Evolutionary conservation across 2,797 vertebrate genomes (phyloP), one percentile per base, ranked within the genome.

Genomic region (Chromis chromis): DNA sequence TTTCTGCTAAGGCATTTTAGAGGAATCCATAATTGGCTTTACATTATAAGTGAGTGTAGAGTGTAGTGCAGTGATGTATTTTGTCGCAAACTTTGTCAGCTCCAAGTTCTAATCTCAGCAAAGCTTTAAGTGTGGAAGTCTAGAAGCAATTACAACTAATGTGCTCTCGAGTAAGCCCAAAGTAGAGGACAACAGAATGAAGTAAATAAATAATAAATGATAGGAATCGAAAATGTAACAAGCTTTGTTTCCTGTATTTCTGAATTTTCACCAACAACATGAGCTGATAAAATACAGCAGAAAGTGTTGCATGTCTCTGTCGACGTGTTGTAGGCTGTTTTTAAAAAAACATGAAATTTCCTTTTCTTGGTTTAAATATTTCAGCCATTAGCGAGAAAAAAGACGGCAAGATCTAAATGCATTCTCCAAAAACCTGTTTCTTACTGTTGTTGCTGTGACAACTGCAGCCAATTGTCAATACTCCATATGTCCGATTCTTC

Each of bases 1-100:
- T 42, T 19, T 64, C 19, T 64, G 14, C 24, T n/a, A 52, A 61
- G 49, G 54, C 17, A 39, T 69, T 57, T 78, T 12, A 42, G 50
- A 54, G 17, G 24, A 46, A 57, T 48, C 48, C 53, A 39, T 57
- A 36, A 57, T 65, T 65, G 53, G 12, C 39, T 49, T 72, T 55
- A 52, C 21, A 39, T 59, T 55, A 31, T 12, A 46, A 31, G 31
- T 31, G 31, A 31, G 31, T 31, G 1, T 31, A 31, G 16, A 67
- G 22, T 39, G 13, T 31, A 21, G 16, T 2, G 21, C 48, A 1
- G 9, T 53, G 28, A 40, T 13, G 25, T 42, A 10, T 56, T 17
- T 16, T 60, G 4, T 16, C 58, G 21, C 24, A 17, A 52, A 46
- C 27, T 54, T 56, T 57, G 14, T 36, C 12, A 24, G 1, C 2